Percentiles rank a stretch among this genome's conserved stretches.
phyloP scores from a whole-genome alignment of 2,797 vertebrate species.

The Setipinna tenuifilis region DNA sequence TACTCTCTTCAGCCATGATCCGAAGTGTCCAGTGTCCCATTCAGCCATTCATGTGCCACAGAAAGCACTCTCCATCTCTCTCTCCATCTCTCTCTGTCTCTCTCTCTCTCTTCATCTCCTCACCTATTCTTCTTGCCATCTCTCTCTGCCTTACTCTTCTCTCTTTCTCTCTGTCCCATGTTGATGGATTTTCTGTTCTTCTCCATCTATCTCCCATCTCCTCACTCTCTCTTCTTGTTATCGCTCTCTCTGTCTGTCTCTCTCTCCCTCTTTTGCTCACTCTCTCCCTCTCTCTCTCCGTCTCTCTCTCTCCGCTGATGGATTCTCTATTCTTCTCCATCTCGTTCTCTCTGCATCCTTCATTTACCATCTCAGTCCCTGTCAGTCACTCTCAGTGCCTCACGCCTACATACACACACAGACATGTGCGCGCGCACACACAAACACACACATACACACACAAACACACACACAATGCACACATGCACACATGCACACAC shows the following conservation, averaged over 20 bases:
- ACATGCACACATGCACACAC: not conserved
- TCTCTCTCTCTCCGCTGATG: not conserved
- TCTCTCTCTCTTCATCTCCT: not conserved
- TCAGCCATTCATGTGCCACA: not conserved
- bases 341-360: not conserved
- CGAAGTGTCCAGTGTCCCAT: not conserved
- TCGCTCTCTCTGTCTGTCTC: not conserved
- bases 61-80: not conserved
- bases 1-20: not conserved
- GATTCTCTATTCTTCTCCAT: not conserved
- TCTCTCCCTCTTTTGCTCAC: not conserved
- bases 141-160: not conserved
- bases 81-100: not conserved
- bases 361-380: slow-evolving; percentile 40
- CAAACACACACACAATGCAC: not conserved
- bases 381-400: slow-evolving; percentile 47
- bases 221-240: not conserved
- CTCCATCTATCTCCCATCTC: not conserved
- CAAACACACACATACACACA: slow-evolving; percentile 12
- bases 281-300: not conserved
- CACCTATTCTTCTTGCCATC: not conserved
- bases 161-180: not conserved
- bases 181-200: not conserved
- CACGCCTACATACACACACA: not conserved
- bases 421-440: no score